A percentile compares a stretch with the other conserved stretches of the same genome.
Evolutionary conservation across 2,888 invertebrate genomes (phyloP).

Genomic region (Amblyjoppa fuscipennis): DNA sequence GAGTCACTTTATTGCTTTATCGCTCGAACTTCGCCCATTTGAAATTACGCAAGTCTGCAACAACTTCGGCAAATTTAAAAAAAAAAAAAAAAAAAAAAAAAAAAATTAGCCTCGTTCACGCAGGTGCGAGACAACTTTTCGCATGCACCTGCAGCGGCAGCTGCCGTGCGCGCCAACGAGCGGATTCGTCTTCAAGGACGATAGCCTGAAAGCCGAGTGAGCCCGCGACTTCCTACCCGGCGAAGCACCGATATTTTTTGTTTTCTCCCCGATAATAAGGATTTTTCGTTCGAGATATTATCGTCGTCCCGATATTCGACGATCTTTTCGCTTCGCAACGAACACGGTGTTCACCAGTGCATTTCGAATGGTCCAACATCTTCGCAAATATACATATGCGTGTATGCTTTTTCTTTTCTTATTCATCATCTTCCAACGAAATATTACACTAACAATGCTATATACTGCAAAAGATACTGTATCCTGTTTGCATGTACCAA

Average conservation of each 20-base stretch:
- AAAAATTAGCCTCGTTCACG: conserved; percentile 28
- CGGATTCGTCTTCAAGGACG: conserved; percentile 58
- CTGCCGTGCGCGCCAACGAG: conserved; percentile 56
- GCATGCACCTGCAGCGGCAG: conserved; percentile 71
- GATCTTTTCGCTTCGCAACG: neutral
- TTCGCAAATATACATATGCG: too few species aligned
- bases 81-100: conserved; percentile 42
- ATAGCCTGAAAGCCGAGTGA: conserved; percentile 18
- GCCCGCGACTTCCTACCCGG: conserved; percentile 45
- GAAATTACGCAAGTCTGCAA: neutral
- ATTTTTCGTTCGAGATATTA: conserved; percentile 1
- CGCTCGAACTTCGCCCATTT: neutral
- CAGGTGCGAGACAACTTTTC: conserved; percentile 63
- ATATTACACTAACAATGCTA: too few species aligned
- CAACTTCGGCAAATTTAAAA: conserved; percentile 20
- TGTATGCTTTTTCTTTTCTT: too few species aligned
- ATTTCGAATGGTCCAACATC: too few species aligned
- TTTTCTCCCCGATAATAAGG: conserved; percentile 28
- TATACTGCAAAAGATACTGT: too few species aligned
- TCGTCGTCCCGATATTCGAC: neutral
- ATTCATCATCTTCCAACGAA: too few species aligned
- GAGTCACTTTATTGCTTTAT: neutral
- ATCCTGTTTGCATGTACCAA: too few species aligned
- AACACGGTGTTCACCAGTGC: neutral
- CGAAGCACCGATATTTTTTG: conserved; percentile 39